A percentile compares a stretch with the other conserved stretches of the same genome.
These are phyloP conservation scores for Cyprinodon brontotheroides DNA, from an alignment of 2,113 vertebrate species.

Conservation along the genomic window DNA sequence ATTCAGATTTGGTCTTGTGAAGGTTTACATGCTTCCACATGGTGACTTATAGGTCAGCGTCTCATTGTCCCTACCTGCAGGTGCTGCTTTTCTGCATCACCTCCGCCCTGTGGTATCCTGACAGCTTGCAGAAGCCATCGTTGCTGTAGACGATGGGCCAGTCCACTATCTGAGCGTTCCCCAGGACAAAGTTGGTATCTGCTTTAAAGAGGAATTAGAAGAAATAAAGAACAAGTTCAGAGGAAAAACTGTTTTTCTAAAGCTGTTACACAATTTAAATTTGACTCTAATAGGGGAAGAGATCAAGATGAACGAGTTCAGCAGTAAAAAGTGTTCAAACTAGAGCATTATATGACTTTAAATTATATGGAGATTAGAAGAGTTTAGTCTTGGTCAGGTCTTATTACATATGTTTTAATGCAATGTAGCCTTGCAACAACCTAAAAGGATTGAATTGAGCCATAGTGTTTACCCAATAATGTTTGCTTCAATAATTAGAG, in stretches of 20 bases:
- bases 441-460: not conserved
- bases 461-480: not conserved
- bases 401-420: not conserved
- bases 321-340: not conserved
- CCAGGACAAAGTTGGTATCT: constrained; percentile 99
- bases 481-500: constrained; percentile 14
- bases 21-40: not conserved
- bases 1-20: not conserved
- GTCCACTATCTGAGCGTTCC: constrained; percentile 99
- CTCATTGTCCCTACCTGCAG: constrained; percentile 88
- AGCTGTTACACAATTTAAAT: not conserved
- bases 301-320: not conserved
- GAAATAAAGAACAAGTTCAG: constrained; percentile 25
- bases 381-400: not conserved
- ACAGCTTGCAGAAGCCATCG: constrained; percentile 98
- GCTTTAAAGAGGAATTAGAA: constrained; percentile 51
- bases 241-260: constrained; percentile 8
- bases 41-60: not conserved
- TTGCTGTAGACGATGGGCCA: constrained; percentile 99
- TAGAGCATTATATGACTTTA: not conserved
- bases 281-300: constrained; percentile 12
- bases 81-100: constrained; percentile 99
- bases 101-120: constrained; percentile 97
- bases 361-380: not conserved
- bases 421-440: too few species aligned